Percentiles rank a stretch among this genome's conserved stretches.
Evolutionary conservation across 2,797 vertebrate genomes (phyloP).

Genomic region (Gobio occitaniae): DNA sequence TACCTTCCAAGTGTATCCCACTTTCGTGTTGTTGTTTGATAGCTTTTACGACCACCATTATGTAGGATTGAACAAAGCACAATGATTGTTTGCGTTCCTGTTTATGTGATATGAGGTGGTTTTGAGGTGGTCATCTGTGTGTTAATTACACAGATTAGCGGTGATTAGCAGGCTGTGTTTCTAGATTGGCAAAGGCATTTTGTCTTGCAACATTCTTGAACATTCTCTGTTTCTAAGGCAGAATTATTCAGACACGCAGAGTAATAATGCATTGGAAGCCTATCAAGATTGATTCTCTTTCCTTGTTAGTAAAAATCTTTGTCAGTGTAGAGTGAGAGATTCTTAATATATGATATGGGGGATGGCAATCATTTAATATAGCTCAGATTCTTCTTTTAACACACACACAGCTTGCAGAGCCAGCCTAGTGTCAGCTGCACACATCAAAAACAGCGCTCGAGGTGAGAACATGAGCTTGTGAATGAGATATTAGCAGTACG

Average conservation of each 20-base stretch:
- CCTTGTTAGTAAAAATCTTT: conserved; percentile 17
- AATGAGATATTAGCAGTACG: conserved; percentile 78
- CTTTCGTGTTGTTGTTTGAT: conserved; percentile 32
- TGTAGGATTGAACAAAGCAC: conserved; percentile 6
- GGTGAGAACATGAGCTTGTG: conserved; percentile 86
- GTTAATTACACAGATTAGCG: conserved; percentile 34
- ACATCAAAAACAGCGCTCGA: conserved; percentile 91
- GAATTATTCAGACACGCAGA: conserved; percentile 46
- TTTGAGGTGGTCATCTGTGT: conserved; percentile 1
- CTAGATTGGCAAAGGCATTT: conserved; percentile 14
- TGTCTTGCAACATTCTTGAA: neutral
- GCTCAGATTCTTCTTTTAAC: conserved; percentile 61
- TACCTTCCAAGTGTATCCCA: conserved; percentile 25
- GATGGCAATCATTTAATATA: conserved; percentile 74
- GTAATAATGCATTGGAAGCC: neutral
- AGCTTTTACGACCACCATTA: conserved; percentile 33
- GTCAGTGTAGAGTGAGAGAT: conserved; percentile 52
- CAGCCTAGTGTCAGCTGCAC: conserved; percentile 85
- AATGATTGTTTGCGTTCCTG: conserved; percentile 20
- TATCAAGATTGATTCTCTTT: conserved; percentile 12
- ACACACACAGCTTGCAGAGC: conserved; percentile 85
- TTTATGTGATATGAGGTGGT: conserved; percentile 17
- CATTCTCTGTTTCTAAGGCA: conserved; percentile 39
- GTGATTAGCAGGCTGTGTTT: conserved; percentile 20
- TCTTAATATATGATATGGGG: conserved; percentile 38